A percentile compares a stretch with the other conserved stretches of the same genome.
phyloP scores from a whole-genome alignment of 2,888 invertebrate species.

The Silvanus unidentatus region DNA sequence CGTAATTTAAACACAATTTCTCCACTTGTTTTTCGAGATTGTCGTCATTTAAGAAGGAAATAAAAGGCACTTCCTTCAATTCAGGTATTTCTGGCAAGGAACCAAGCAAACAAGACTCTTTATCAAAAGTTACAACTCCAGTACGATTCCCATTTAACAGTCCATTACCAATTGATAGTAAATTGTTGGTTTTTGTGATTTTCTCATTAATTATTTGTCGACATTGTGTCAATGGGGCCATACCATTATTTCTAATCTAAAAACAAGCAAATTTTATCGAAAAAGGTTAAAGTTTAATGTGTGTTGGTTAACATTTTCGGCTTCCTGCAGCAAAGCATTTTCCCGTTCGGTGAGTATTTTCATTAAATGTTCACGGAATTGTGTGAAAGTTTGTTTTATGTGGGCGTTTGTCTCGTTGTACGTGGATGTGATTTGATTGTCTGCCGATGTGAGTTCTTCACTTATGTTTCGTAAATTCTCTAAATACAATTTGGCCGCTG shows the following conservation, averaged over 20 bases:
- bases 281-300: not conserved
- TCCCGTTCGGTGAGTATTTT: slow-evolving; percentile 31
- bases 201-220: slow-evolving; percentile 41
- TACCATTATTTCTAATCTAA: slow-evolving; percentile 37
- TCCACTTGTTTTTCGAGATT: slow-evolving; percentile 30
- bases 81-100: slow-evolving; percentile 54
- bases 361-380: slow-evolving; percentile 26
- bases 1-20: slow-evolving; percentile 31
- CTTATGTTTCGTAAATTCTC: slow-evolving; percentile 29
- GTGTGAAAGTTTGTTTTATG: slow-evolving; percentile 33
- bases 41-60: slow-evolving; percentile 48
- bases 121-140: slow-evolving; percentile 29
- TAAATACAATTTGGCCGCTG: slow-evolving; percentile 35
- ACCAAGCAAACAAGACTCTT: slow-evolving; percentile 38
- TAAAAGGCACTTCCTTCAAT: slow-evolving; percentile 51
- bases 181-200: slow-evolving; percentile 37
- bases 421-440: slow-evolving; percentile 34
- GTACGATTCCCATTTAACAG: slow-evolving; percentile 21
- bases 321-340: slow-evolving; percentile 28
- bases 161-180: slow-evolving; percentile 35
- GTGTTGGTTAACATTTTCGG: slow-evolving; percentile 24
- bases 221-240: slow-evolving; percentile 44
- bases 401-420: slow-evolving; percentile 33
- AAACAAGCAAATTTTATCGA: slow-evolving; percentile 12
- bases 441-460: slow-evolving; percentile 31